Base-by-base conservation (phyloP, 2,113 vertebrate genomes). In the Stictonetta naevosa region DNA sequence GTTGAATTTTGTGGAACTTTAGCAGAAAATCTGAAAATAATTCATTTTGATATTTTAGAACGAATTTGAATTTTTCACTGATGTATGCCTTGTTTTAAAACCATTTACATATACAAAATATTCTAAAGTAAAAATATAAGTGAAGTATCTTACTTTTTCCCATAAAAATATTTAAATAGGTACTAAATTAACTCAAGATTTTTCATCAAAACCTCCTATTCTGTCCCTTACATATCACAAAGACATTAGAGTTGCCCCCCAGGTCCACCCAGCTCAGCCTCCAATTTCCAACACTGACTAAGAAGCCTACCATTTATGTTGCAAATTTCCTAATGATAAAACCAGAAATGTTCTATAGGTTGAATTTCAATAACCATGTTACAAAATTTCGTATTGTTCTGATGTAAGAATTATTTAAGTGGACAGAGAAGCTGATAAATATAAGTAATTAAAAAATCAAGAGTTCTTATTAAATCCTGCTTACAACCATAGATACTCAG, bases 381-480 rank as follows among this genome's bases (percentile, higher is more conserved):
- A n/a, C 6, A 85, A 75, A 42, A 67, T 53, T 26, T 46, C 3
- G 42, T 20, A 60, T 21, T 90, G 21, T 73, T 95, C n/a, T 62
- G 19, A 50, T 25, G 66, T 28, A 85, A 95, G 68, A 89, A 89
- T 4, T 68, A 76, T 62, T 76, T 94, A 77, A 87, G 12, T 10
- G 5, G 12, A 77, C 48, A 46, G 81, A 87, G 16, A 46, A 62
- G n/a, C 28, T 83, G 25, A 86, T 48, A 75, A 94, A 90, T 63
- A 26, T 16, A 90, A 80, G 14, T n/a, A 83, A 90, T 87, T 90
- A 74, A 93, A 94, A 87, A 85, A 79, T 59, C 38, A 74, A 15
- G 16, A 85, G n/a, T 60, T 87, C n/a, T 85, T 91, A 83, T 46
- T 83, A 83, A 95, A 74, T 50, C 38, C 50, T 80, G 42, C 76